A percentile compares a stretch with the other conserved stretches of the same genome.
phyloP scores from a whole-genome alignment of 2,888 invertebrate species.

The Sphinx pinastri region DNA sequence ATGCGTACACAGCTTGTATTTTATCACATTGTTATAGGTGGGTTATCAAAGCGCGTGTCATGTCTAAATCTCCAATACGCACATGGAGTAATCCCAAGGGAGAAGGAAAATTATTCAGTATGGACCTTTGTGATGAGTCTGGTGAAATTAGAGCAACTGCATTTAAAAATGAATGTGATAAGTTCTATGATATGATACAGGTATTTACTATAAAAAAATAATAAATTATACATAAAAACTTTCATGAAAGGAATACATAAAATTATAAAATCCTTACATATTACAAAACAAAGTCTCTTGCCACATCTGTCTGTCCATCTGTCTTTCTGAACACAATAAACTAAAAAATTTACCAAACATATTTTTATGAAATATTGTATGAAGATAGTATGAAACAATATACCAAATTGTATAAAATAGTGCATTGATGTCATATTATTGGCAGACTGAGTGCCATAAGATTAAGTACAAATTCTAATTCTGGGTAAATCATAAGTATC shows the following conservation, averaged over 20 bases:
- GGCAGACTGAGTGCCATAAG: no score
- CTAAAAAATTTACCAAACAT: no score
- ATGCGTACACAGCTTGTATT: neutral
- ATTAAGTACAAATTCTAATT: no score
- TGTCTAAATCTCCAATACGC: slow-evolving; percentile 90
- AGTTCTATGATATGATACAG: slow-evolving; percentile 94
- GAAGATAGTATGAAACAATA: no score
- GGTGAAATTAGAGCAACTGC: slow-evolving; percentile 97
- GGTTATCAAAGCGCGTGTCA: slow-evolving; percentile 95
- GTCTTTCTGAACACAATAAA: no score
- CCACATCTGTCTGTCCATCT: no score
- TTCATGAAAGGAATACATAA: neutral
- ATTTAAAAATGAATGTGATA: slow-evolving; percentile 94
- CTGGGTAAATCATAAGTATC: no score
- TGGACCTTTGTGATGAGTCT: slow-evolving; percentile 96
- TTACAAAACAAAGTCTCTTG: no score
- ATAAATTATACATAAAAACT: neutral
- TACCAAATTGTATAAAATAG: no score
- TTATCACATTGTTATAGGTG: slow-evolving; percentile 82
- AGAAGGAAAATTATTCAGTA: slow-evolving; percentile 96
- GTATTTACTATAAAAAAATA: slow-evolving; percentile 63
- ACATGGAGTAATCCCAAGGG: slow-evolving; percentile 96
- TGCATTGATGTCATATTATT: no score
- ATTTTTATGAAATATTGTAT: no score
- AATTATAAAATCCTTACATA: no score